A percentile compares a stretch with the other conserved stretches of the same genome.
These are phyloP conservation scores for Drosophila kanekoi DNA, from an alignment of 2,888 invertebrate species.

Conservation along the genomic window DNA sequence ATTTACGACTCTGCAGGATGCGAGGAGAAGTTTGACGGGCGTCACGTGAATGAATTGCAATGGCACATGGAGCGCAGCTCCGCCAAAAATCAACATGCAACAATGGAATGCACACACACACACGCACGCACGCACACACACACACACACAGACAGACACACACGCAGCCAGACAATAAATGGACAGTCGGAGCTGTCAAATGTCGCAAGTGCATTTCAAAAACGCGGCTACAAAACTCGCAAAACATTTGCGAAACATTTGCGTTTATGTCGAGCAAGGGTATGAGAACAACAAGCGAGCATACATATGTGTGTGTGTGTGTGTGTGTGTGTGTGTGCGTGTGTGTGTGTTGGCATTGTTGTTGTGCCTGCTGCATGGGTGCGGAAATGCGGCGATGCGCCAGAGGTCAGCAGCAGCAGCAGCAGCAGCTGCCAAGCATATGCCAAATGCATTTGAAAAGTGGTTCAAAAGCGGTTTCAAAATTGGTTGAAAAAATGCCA, in stretches of 20 bases:
- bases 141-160: conserved; percentile 16
- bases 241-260: conserved; percentile 62
- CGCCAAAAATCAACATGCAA: conserved; percentile 71
- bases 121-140: conserved; percentile 24
- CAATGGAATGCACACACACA: conserved; percentile 32
- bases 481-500: neutral
- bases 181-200: conserved; percentile 74
- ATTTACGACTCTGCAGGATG: conserved; percentile 63
- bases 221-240: conserved; percentile 66
- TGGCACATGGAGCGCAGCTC: conserved; percentile 54
- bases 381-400: conserved; percentile 20
- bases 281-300: too few species aligned
- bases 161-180: conserved; percentile 38
- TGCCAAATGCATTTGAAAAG: conserved; percentile 1
- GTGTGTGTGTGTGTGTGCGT: neutral
- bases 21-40: conserved; percentile 44
- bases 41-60: conserved; percentile 65
- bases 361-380: conserved; percentile 27
- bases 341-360: conserved; percentile 2
- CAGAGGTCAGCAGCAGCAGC: conserved; percentile 18
- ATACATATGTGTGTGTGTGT: too few species aligned
- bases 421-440: conserved; percentile 5
- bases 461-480: neutral
- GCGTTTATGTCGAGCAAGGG: neutral
- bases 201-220: conserved; percentile 75